Conservation (phyloP, 2,888 invertebrate species). For the Alloplasta piceator region DNA sequence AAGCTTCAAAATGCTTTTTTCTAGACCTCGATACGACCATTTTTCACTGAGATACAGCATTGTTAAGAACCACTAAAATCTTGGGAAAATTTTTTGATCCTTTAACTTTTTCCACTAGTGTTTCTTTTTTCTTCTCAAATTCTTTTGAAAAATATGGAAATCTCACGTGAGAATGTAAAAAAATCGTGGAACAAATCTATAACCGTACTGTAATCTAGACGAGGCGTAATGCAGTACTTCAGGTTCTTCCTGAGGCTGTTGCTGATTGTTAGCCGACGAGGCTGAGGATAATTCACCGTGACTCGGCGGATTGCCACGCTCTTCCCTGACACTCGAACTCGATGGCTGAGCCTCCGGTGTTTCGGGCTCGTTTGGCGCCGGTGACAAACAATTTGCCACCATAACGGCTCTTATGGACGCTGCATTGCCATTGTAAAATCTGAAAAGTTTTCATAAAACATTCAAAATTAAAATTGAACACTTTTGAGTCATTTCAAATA, state of each 20-base stretch:
- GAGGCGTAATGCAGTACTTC: constrained; percentile 80
- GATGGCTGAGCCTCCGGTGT: constrained; percentile 75
- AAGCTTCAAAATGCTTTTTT: too few relatives aligned
- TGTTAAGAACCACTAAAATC: too few relatives aligned
- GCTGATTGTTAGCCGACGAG: constrained; percentile 64
- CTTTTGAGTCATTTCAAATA: too few relatives aligned
- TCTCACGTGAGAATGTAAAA: constrained; percentile 23
- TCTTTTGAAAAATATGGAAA: too few relatives aligned
- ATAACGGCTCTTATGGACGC: constrained; percentile 91
- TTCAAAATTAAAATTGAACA: too few relatives aligned
- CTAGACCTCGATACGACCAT: too few relatives aligned
- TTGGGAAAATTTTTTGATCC: too few relatives aligned
- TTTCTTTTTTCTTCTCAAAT: too few relatives aligned
- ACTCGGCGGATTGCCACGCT: constrained; percentile 85
- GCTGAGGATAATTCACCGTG: constrained; percentile 83
- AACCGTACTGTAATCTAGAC: constrained; percentile 79
- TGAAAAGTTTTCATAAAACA: constrained; percentile 66
- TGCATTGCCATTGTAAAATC: constrained; percentile 92
- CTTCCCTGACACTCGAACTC: constrained; percentile 76
- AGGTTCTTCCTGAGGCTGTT: constrained; percentile 71
- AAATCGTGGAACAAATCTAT: constrained; percentile 27
- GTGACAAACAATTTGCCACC: constrained; percentile 89
- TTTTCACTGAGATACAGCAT: too few relatives aligned
- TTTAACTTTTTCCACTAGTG: too few relatives aligned
- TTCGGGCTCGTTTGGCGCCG: constrained; percentile 77